A percentile compares a stretch with the other conserved stretches of the same genome.
Evolutionary conservation across 2,888 invertebrate species (phyloP).

Genomic region (Tachina lurida): DNA sequence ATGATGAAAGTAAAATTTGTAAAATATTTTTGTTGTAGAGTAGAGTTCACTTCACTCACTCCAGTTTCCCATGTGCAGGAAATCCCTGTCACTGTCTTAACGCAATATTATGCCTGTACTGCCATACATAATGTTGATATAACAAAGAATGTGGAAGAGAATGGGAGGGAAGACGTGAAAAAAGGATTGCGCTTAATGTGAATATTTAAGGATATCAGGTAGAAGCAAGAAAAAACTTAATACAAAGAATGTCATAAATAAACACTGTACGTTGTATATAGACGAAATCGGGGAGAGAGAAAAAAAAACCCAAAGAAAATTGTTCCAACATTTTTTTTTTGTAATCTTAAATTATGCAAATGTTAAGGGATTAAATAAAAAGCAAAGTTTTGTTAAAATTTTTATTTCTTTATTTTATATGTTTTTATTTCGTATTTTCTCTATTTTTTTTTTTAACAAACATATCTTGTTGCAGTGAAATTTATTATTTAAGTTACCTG

Average conservation of each 20-base stretch:
- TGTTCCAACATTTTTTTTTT: constrained; percentile 2
- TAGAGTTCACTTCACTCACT: constrained; percentile 11
- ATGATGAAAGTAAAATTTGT: constrained; percentile 4
- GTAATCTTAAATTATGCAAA: constrained; percentile 80
- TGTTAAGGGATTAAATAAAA: constrained; percentile 78
- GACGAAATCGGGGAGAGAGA: not conserved
- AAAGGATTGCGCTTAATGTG: constrained; percentile 27
- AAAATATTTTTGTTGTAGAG: constrained; percentile 10
- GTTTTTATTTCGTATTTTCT: not conserved
- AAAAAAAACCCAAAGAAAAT: constrained; percentile 11
- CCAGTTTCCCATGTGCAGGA: not conserved
- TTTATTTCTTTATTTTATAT: constrained; percentile 7
- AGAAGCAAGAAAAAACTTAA: not conserved
- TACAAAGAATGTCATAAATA: constrained; percentile 1
- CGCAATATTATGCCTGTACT: constrained; percentile 34
- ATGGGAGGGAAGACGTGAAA: not conserved
- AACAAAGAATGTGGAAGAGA: not conserved
- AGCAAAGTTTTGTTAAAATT: constrained; percentile 65
- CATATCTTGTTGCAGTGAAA: constrained; percentile 30
- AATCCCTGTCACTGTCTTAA: constrained; percentile 6
- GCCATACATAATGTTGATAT: not conserved
- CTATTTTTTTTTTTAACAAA: constrained; percentile 11
- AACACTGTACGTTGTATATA: not conserved
- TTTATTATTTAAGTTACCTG: not conserved
- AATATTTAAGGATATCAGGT: constrained; percentile 7